phyloP scores from a whole-genome alignment of 2,113 vertebrate species.

The Pteruthius melanotis region DNA sequence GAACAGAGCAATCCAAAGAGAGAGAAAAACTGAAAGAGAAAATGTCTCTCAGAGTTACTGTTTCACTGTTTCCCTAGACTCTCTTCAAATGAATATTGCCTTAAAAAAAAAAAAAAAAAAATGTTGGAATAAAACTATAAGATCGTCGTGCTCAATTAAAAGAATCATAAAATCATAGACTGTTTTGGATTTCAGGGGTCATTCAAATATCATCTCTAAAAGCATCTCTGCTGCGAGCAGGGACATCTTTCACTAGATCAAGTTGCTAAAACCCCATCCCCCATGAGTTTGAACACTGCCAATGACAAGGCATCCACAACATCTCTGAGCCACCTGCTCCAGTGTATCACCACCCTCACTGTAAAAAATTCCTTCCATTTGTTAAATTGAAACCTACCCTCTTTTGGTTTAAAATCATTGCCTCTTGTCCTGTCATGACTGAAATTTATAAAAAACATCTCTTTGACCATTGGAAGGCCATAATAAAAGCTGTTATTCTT shows the following conservation, averaged over 20 bases:
- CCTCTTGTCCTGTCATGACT: background rate
- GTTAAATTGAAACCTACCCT: background rate
- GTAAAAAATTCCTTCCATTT: background rate
- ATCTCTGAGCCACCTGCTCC: background rate
- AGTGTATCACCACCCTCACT: background rate
- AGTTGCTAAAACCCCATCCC: background rate
- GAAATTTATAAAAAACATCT: background rate
- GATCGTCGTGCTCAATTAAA: background rate
- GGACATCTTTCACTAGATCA: background rate
- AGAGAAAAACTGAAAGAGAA: background rate
- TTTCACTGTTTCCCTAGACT: background rate
- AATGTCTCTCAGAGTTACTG: background rate
- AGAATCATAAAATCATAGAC: background rate
- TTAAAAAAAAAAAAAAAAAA: accelerated
- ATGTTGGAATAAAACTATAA: background rate
- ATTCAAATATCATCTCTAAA: background rate
- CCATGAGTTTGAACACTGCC: background rate
- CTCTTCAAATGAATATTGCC: background rate
- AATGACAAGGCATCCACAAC: background rate
- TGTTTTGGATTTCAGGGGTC: background rate
- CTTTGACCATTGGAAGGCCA: background rate
- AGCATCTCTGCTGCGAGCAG: background rate
- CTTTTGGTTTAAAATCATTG: background rate
- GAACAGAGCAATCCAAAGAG: background rate
- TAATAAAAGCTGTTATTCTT: background rate